Conservation (phyloP, 2,888 invertebrate species). For the Ischnus inquisitorius region DNA sequence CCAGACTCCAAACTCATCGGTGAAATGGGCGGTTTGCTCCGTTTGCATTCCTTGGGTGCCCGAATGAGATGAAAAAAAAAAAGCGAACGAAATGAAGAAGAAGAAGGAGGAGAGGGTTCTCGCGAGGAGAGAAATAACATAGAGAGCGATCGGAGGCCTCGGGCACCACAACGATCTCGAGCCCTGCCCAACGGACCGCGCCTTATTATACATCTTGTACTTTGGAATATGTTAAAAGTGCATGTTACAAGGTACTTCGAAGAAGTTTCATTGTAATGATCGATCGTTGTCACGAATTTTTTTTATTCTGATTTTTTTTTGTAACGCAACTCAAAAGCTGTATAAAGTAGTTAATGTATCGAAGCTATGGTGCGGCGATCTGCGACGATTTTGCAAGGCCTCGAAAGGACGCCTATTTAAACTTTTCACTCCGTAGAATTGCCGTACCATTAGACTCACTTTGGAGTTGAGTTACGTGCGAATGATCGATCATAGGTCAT, state of each 20-base stretch:
- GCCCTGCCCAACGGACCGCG: conserved; percentile 18
- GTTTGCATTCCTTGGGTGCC: conserved; percentile 77
- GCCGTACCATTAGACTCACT: background rate
- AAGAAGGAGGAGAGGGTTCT: conserved; percentile 5
- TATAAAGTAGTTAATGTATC: background rate
- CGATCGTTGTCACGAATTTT: conserved; percentile 3
- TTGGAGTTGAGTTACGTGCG: conserved; percentile 2
- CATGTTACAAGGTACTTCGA: background rate
- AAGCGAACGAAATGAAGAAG: conserved; percentile 7
- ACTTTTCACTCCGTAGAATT: background rate
- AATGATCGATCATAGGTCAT: conserved; percentile 1
- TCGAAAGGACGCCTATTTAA: background rate
- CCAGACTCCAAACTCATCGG: background rate
- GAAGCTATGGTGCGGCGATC: background rate
- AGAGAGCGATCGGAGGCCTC: conserved; percentile 34
- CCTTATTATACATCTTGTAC: conserved; percentile 45
- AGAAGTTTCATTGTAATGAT: background rate
- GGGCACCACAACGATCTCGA: conserved; percentile 52
- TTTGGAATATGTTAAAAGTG: conserved; percentile 5
- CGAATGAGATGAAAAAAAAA: conserved; percentile 48
- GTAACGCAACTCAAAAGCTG: background rate
- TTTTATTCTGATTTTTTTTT: background rate
- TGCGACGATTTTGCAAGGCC: background rate
- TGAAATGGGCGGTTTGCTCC: conserved; percentile 75
- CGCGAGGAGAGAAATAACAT: background rate